Conservation (phyloP, 53 echinoderm and acorn worm species). For the Hippasteria phrygiana region DNA sequence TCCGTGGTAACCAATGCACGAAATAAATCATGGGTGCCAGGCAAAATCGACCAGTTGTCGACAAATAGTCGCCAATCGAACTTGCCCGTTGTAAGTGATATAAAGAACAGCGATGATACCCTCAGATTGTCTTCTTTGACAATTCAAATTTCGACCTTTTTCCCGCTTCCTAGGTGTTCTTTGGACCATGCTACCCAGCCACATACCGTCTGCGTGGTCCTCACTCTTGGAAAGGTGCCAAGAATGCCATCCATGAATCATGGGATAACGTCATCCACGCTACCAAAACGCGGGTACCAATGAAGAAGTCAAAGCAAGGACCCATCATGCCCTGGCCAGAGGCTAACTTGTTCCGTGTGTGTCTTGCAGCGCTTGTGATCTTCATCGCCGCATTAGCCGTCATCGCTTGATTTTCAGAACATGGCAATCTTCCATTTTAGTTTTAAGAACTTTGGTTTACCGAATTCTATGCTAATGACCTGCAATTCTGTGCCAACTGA, state of each 20-base stretch:
- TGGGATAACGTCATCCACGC: conserved; percentile 69
- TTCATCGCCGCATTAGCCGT: not conserved
- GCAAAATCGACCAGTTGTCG: no score
- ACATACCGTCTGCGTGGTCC: conserved; percentile 78
- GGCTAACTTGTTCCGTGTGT: not conserved
- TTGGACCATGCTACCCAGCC: conserved; percentile 79
- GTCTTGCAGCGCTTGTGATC: not conserved
- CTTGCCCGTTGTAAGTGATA: no score
- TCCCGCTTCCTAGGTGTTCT: conserved; percentile 36
- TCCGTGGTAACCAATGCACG: no score
- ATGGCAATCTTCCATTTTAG: no score
- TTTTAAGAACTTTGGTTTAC: no score
- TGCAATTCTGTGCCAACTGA: no score
- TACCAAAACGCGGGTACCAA: conserved; percentile 64
- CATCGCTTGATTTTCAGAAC: no score
- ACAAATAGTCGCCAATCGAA: no score
- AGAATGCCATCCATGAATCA: conserved; percentile 35
- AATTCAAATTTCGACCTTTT: not conserved
- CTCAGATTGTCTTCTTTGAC: not conserved
- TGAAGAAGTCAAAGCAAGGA: not conserved
- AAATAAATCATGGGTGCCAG: no score
- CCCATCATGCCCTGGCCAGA: not conserved
- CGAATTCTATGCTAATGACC: no score
- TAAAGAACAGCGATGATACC: no score
- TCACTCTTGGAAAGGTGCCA: conserved; percentile 69